Base-by-base conservation (phyloP, 2,888 invertebrate species). In the Chymomyza fuscimana region DNA sequence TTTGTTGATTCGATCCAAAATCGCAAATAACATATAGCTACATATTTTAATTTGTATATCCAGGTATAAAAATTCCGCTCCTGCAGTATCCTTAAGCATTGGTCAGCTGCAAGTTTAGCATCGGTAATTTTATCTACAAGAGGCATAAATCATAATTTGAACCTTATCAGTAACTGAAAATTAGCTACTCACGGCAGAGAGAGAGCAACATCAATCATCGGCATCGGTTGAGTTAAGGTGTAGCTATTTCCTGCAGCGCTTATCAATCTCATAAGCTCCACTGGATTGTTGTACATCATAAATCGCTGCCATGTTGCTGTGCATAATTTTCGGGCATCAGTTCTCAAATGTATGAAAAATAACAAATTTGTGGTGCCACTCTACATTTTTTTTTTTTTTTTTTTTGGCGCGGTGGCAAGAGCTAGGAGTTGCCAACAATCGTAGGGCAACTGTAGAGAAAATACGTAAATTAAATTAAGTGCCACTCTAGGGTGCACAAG, bases 391-490 rank as follows among this genome's bases (percentile, higher is more conserved):
- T 51, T 4, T 16, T 54, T 54, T 32, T 32, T 32, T 32, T 4
- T 32, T 32, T 32, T 25, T 25, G 25, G 25, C 0, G 25, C 25
- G 25, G 36, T 16, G 56, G 56, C 25, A 19, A 7, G 56, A 7
- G 7, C 36, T 2, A 56, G 22, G 22, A 22, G 22, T 22, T 5
- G 36, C 36, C 36, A 36, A 16, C 29, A 52, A 25, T 52, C 29
- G n/a, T 29, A 29, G 50, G 36, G 50, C 9, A 60, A 51, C 32
- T 54, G 58, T 32, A 32, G 29, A 10, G 54, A 64, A 65, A 60
- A 70, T 67, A 70, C 67, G 63, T 66, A 70, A 68, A 81, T 77
- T 71, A 70, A 74, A 72, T 69, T 64, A 71, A 67, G 65, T 68
- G 51, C n/a, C 50, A 63, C 58, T 65, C 56, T 5, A 29, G 25